Percentiles rank a stretch among this genome's conserved stretches.
Conservation (phyloP, 1,140 invertebrate genomes). For the Lutraria rhynchaena region DNA sequence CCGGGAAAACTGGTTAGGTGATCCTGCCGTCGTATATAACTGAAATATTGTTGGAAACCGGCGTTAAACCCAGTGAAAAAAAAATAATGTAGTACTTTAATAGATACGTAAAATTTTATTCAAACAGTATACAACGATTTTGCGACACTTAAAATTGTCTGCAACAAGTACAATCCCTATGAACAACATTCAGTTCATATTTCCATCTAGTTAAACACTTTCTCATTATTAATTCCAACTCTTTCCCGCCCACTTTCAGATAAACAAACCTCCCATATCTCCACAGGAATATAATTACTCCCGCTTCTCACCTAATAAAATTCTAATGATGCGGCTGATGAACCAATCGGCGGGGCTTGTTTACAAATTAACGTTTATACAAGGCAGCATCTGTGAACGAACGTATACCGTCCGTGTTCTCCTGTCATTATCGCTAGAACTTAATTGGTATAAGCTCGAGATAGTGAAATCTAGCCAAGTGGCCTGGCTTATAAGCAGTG, state of each 20-base stretch:
- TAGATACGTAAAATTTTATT: no score
- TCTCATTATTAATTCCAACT: not conserved
- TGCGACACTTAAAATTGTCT: no score
- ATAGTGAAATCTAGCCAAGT: not conserved
- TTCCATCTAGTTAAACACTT: no score
- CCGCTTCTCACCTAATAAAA: slow-evolving; percentile 60
- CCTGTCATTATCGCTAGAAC: slow-evolving; percentile 39
- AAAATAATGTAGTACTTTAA: no score
- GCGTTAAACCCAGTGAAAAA: no score
- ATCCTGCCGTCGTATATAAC: no score
- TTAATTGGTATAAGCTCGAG: slow-evolving; percentile 52
- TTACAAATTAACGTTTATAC: slow-evolving; percentile 40
- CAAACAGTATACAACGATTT: no score
- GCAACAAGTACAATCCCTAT: no score
- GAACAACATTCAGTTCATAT: no score
- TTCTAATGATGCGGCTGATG: slow-evolving; percentile 40
- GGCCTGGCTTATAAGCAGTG: not conserved
- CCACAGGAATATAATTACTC: slow-evolving; percentile 29
- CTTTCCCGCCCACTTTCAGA: slow-evolving; percentile 31
- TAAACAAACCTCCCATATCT: slow-evolving; percentile 33
- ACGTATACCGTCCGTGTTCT: slow-evolving; percentile 8
- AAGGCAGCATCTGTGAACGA: slow-evolving; percentile 23
- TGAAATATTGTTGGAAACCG: no score
- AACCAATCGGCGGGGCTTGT: slow-evolving; percentile 54
- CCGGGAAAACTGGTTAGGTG: no score